Base-by-base conservation (phyloP, 92 coral and sea anemone species). In the Plumapathes pennacea region DNA sequence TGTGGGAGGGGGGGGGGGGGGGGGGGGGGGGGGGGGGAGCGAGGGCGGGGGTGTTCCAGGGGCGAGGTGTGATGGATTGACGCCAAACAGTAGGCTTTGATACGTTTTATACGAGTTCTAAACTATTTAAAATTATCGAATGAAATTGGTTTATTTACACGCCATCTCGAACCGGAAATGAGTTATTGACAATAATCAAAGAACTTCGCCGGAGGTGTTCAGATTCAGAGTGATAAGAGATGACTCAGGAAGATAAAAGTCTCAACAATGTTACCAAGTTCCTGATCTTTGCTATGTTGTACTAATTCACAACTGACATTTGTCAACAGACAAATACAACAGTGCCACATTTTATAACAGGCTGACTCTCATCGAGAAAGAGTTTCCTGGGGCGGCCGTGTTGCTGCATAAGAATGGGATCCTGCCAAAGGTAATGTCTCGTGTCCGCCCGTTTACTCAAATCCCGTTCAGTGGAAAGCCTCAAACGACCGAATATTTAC, bases 341-440 rank as follows among this genome's bases (percentile, higher is more conserved):
- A 72, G 48, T 64, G 95, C 95, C 21, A 41, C 89, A 39, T 82
- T 86, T 46, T 82, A 56, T 42, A 59, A 83, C 42, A 78, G 95
- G 48, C 25, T 86, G 68, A 46, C 78, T 2, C 47, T 86, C 32
- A 53, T 86, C 11, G 95, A 86, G 61, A 73, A 86, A 42, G 85
- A 86, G 37, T 86, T 86, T 32, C 85, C 89, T 10, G 95, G 95
- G 26, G 82, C 89, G 19, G 85, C 89, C 0, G 76, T 86, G 8
- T 46, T 86, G 38, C 43, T 76, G 0, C 82, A 64, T 29, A 86
- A 86, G 55, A 23, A 47, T 46, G 95, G 89, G 57, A 64, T 82
- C 18, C 42, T 86, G 69, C 85, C 89, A 56, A 71, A 86, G 85
- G 95, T 82, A 50, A 25, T 14, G 6, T 5, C 0, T 25, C n/a